Evolutionary conservation across 1,140 invertebrate species (phyloP), one percentile per base, ranked within the genome.

Genomic region (Caenorhabditis elegans): DNA sequence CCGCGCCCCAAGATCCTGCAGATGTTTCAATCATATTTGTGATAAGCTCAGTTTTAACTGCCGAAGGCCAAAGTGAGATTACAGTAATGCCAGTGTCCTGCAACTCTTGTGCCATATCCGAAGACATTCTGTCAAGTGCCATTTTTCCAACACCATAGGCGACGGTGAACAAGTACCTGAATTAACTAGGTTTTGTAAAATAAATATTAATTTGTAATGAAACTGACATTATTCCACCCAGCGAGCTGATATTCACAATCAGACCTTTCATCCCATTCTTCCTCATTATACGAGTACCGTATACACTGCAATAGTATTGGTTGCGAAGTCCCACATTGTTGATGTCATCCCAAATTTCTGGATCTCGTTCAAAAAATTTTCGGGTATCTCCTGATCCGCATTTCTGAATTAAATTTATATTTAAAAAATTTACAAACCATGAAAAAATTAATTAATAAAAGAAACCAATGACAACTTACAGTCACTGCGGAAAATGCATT

Each of bases 171-270:
- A 91, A 75, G 76, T 92, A 91, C 11, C 78, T 82, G 1, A 91
- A 22, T 43, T 43, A 43, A 8, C 15, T 43, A 8, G 15, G 6
- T 8, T 39, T 8, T 55, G 2, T 11, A 43, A 10, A 17, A 0
- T 31, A 34, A 51, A 13, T 6, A 55, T 22, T 10, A 28, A 46
- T 0, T 3, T 34, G 36, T 17, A 60, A 24, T 43, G 0, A n/a
- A 43, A 51, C 46, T 8, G 31, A 81, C 80, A 60, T 76, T 8
- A 76, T 85, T 28, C 91, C 91, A 46, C 91, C 91, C 34, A 77
- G 81, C 8, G 91, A 92, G 24, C 90, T 91, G 43, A 92, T 88
- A 77, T 91, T 91, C 1, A 92, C 87, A 78, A 92, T 91, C 0
- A 92, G 80, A 2, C 91, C 91, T 31, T 80, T 48, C 79, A 88